Percentiles rank a stretch among this genome's conserved stretches.
phyloP scores from a whole-genome alignment of 2,113 vertebrate species.

The Cygnus buccinator region DNA sequence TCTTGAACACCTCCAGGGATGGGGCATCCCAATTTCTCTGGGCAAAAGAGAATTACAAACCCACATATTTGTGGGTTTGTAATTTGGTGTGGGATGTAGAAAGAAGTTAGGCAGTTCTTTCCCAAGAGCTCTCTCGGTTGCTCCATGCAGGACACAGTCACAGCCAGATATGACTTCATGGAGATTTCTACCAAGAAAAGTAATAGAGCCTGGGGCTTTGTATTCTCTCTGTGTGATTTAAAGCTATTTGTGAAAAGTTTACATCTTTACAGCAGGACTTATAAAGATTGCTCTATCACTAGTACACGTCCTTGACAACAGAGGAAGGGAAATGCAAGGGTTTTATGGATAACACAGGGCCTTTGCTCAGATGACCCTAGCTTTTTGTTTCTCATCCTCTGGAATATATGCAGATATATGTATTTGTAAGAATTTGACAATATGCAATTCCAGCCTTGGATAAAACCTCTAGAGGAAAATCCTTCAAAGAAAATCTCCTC shows the following conservation, averaged over 20 bases:
- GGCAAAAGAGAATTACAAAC: too few relatives aligned
- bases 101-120: neutral
- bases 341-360: neutral
- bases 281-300: neutral
- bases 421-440: neutral
- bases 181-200: neutral
- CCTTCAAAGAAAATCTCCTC: neutral
- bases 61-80: neutral
- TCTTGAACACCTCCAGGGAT: too few relatives aligned
- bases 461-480: neutral
- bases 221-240: neutral
- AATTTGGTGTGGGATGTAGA: neutral
- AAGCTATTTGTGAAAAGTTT: neutral
- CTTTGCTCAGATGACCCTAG: neutral
- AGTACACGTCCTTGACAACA: neutral
- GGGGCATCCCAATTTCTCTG: too few relatives aligned
- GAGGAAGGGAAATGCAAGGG: neutral
- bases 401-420: neutral
- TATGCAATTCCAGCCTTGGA: neutral
- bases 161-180: neutral
- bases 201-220: neutral
- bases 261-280: neutral
- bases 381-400: neutral
- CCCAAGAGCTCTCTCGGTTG: neutral
- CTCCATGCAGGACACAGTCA: neutral